Percentiles rank a stretch among this genome's conserved stretches.
phyloP scores from a whole-genome alignment of 1,140 invertebrate species.

The Drosophila obscura region DNA sequence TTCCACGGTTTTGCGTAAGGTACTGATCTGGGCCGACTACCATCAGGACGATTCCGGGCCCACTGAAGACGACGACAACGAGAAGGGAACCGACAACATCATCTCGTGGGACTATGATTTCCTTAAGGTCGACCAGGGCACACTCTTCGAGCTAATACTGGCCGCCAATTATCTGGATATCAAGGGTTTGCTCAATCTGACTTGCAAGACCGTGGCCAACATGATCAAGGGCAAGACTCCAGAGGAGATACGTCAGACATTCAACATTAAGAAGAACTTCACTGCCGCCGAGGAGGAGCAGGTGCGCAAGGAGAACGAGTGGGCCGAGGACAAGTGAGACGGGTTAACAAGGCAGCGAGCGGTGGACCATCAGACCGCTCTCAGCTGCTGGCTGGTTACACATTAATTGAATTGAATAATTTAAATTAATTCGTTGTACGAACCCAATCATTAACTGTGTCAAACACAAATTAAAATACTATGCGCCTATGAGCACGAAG shows the following conservation, averaged over 20 bases:
- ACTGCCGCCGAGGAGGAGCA: slow-evolving; percentile 97
- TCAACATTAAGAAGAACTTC: slow-evolving; percentile 99
- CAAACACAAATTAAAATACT: no score
- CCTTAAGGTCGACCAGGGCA: slow-evolving; percentile 98
- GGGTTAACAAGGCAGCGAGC: no score
- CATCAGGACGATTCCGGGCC: slow-evolving; percentile 98
- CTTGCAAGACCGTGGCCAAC: slow-evolving; percentile 99
- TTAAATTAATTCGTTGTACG: no score
- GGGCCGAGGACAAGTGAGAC: slow-evolving; percentile 92
- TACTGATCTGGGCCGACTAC: slow-evolving; percentile 97
- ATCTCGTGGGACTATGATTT: slow-evolving; percentile 99
- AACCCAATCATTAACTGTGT: no score
- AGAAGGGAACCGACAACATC: slow-evolving; percentile 99
- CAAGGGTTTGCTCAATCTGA: slow-evolving; percentile 97
- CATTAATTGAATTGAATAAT: no score
- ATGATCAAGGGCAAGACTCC: slow-evolving; percentile 99
- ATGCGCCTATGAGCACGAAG: no score
- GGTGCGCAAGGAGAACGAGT: slow-evolving; percentile 98
- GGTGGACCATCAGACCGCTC: neutral
- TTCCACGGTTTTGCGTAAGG: slow-evolving; percentile 98
- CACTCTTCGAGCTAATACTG: slow-evolving; percentile 96
- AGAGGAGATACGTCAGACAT: slow-evolving; percentile 99
- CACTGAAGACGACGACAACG: slow-evolving; percentile 97
- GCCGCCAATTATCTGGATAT: slow-evolving; percentile 99
- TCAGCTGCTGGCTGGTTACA: no score